Conservation (phyloP, 2,888 invertebrate genomes). For the Urechis unicinctus region DNA sequence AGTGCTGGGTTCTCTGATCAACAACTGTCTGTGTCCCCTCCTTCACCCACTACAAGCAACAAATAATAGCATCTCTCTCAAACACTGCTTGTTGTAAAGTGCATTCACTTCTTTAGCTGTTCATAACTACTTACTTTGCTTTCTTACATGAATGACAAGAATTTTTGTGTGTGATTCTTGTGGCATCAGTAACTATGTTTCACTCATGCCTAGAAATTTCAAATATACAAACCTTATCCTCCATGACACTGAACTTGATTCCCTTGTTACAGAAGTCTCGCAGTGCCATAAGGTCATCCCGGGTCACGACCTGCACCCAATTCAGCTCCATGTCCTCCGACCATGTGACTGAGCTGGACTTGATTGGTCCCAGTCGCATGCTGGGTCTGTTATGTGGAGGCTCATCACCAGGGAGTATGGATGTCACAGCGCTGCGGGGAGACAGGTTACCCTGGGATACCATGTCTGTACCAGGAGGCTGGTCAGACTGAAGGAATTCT, state of each 20-base stretch:
- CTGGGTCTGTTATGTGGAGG: too few species aligned
- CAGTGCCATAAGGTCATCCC: constrained; percentile 37
- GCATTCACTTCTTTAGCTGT: too few species aligned
- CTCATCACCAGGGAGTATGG: neutral
- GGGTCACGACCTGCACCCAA: constrained; percentile 28
- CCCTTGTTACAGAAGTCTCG: constrained; percentile 42
- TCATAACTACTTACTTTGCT: too few species aligned
- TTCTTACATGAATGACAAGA: too few species aligned
- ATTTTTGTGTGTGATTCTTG: too few species aligned
- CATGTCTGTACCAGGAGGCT: neutral
- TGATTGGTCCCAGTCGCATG: too few species aligned
- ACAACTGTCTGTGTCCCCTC: neutral
- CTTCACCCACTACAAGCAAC: neutral
- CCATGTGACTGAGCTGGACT: constrained; percentile 24
- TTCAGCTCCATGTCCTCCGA: constrained; percentile 36
- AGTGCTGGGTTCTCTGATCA: neutral
- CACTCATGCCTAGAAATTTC: neutral
- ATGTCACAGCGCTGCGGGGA: neutral
- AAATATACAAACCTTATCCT: constrained; percentile 39
- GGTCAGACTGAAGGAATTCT: neutral
- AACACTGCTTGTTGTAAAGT: too few species aligned
- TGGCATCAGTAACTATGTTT: too few species aligned
- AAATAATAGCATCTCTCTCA: too few species aligned
- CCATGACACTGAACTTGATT: constrained; percentile 38
- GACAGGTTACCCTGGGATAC: neutral